phyloP scores from a whole-genome alignment of 2,888 invertebrate species.

The Lottia gigantea region DNA sequence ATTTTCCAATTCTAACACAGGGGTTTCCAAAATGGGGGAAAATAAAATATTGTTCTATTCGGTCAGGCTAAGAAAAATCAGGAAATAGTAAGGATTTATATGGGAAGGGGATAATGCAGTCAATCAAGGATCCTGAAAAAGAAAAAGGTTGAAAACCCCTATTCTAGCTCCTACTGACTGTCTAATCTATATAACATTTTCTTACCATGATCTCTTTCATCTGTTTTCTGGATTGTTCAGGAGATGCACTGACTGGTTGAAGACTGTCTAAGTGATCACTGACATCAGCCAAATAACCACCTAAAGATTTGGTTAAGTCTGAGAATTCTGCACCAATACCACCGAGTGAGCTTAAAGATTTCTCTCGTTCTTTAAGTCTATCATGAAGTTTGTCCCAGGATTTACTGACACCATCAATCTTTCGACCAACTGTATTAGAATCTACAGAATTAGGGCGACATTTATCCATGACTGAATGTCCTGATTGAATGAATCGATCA shows the following conservation, averaged over 20 bases:
- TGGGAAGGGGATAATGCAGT: too few relatives aligned
- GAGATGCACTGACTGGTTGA: constrained; percentile 73
- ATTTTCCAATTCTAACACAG: too few relatives aligned
- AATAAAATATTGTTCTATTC: too few relatives aligned
- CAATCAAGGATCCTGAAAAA: too few relatives aligned
- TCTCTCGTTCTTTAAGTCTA: constrained; percentile 58
- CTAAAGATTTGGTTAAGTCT: constrained; percentile 83
- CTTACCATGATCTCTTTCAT: constrained; percentile 82
- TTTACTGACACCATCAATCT: constrained; percentile 76
- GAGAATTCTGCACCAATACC: constrained; percentile 94
- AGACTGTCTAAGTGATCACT: constrained; percentile 88
- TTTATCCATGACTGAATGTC: constrained; percentile 78
- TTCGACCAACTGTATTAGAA: constrained; percentile 53
- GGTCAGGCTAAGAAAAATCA: too few relatives aligned
- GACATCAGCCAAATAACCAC: constrained; percentile 88
- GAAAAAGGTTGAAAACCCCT: too few relatives aligned
- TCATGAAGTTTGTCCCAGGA: constrained; percentile 83
- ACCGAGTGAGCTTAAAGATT: constrained; percentile 87
- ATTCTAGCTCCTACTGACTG: too few relatives aligned
- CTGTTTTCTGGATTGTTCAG: constrained; percentile 82
- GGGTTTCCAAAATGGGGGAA: too few relatives aligned
- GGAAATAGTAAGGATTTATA: too few relatives aligned
- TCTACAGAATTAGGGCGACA: constrained; percentile 70
- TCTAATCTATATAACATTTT: not conserved
- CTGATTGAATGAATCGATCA: constrained; percentile 84